Percentiles rank a stretch among this genome's conserved stretches.
Evolutionary conservation across 2,797 vertebrate species (phyloP).

Genomic region (Falco concolor): DNA sequence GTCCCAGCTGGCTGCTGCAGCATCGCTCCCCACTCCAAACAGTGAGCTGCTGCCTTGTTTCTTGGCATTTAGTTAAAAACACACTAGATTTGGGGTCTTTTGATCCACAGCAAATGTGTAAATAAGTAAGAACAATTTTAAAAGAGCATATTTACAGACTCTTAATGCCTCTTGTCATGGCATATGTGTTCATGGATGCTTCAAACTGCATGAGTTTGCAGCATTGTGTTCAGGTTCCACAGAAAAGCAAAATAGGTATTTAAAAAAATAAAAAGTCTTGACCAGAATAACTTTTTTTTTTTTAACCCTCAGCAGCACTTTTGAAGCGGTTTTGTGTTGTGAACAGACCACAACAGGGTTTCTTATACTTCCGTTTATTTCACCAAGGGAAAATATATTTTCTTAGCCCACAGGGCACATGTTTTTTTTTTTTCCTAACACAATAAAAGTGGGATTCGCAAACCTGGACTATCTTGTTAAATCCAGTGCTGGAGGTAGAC

Average conservation of each 20-base stretch:
- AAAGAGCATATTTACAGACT: neutral
- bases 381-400: neutral
- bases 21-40: neutral
- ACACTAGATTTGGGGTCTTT: neutral
- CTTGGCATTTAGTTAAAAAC: neutral
- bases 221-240: rapidly evolving
- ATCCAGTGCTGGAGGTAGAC: neutral
- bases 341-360: neutral
- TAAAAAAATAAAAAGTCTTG: neutral
- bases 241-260: neutral
- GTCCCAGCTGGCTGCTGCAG: neutral
- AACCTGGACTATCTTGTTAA: neutral
- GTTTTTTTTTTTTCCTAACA: neutral
- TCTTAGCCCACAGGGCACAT: neutral
- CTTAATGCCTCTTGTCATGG: neutral
- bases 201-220: rapidly evolving
- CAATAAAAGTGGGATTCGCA: neutral
- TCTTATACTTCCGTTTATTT: neutral
- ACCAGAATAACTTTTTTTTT: neutral
- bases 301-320: neutral
- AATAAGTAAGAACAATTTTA: neutral
- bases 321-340: neutral
- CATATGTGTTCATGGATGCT: neutral
- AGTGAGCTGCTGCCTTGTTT: neutral
- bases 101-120: rapidly evolving